Conservation (phyloP, 2,797 vertebrate species). For the Rhynchotus rufescens region DNA sequence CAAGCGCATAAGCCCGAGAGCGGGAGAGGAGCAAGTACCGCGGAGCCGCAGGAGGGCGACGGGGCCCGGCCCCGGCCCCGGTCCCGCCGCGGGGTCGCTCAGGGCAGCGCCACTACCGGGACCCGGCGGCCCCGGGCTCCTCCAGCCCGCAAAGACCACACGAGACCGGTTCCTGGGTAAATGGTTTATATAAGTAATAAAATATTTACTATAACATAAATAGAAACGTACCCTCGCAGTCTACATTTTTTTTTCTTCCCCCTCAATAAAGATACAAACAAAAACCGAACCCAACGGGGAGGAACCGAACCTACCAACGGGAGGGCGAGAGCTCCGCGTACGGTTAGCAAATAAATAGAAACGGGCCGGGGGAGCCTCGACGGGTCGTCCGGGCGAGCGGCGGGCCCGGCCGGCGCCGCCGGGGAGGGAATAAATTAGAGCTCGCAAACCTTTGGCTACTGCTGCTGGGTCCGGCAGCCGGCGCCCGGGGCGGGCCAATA, state of each 20-base stretch:
- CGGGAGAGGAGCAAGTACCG: not conserved
- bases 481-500: conserved; percentile 43
- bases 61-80: too few species aligned
- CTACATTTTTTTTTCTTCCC: conserved; percentile 90
- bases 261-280: conserved; percentile 90
- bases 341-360: conserved; percentile 98
- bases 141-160: conserved; percentile 87
- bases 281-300: conserved; percentile 73
- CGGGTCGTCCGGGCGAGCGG: conserved; percentile 14
- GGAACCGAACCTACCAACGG: conserved; percentile 28
- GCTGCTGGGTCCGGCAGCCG: conserved; percentile 53
- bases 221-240: conserved; percentile 95
- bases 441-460: conserved; percentile 72
- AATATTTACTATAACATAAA: conserved; percentile 99
- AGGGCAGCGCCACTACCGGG: too few species aligned
- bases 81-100: too few species aligned
- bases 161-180: conserved; percentile 93
- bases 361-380: conserved; percentile 73
- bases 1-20: not conserved
- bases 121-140: not conserved
- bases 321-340: conserved; percentile 86
- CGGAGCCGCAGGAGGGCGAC: too few species aligned
- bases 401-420: not conserved
- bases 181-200: conserved; percentile 99
- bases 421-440: conserved; percentile 53